phyloP scores from a whole-genome alignment of 2,797 vertebrate genomes.

The Linurgus olivaceus region DNA sequence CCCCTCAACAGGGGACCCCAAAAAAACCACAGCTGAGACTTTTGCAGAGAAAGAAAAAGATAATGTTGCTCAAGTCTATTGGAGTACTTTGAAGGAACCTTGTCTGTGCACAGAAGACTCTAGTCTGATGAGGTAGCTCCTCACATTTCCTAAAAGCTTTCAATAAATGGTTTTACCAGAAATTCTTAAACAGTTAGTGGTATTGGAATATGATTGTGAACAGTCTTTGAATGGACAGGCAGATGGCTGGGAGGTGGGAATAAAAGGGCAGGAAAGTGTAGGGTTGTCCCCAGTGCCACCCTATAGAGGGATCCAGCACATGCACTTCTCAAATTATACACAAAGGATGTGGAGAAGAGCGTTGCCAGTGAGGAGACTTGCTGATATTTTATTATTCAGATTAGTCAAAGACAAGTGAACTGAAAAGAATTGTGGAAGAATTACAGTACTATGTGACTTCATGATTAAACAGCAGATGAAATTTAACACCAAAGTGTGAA shows the following conservation, averaged over 20 bases:
- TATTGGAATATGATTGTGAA: not conserved
- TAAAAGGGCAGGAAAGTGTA: not conserved
- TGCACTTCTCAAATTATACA: not conserved
- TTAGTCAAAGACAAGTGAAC: not conserved
- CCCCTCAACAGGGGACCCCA: fast-evolving
- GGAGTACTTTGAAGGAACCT: not conserved
- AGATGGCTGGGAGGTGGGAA: not conserved
- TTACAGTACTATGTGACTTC: not conserved
- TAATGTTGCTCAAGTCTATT: not conserved
- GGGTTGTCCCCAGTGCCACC: too few relatives aligned
- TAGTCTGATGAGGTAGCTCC: not conserved
- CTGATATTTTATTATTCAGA: not conserved
- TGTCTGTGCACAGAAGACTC: not conserved
- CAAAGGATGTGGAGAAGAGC: not conserved
- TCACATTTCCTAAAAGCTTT: not conserved
- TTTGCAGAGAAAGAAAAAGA: not conserved
- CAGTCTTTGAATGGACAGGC: not conserved
- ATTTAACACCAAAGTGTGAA: not conserved
- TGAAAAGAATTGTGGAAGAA: not conserved
- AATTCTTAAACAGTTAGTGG: not conserved
- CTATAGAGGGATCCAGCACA: not conserved
- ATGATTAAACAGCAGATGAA: not conserved
- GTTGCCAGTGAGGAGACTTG: not conserved
- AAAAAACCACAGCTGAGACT: not conserved
- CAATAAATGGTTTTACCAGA: not conserved